These are phyloP conservation scores for Natrix natrix DNA, from an alignment of 2,797 vertebrate species.

Conservation along the genomic window DNA sequence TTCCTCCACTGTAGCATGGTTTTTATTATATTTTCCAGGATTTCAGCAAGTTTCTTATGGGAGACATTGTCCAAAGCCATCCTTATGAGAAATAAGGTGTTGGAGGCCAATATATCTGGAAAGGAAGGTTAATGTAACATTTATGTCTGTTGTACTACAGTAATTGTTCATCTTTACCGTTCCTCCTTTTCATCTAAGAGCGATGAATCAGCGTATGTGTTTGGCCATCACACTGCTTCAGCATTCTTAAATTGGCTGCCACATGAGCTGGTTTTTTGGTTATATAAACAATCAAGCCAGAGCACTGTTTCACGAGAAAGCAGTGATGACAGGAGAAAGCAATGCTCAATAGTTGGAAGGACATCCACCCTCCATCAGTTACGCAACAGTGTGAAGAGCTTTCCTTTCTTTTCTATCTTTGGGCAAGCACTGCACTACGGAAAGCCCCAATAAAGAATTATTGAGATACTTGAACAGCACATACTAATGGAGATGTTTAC, in stretches of 20 bases:
- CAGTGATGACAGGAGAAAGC: background rate
- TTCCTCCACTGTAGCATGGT: background rate
- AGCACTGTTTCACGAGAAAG: background rate
- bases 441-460: background rate
- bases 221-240: background rate
- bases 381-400: background rate
- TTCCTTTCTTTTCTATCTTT: background rate
- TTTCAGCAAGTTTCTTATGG: background rate
- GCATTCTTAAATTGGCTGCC: background rate
- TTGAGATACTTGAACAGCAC: background rate
- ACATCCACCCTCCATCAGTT: background rate
- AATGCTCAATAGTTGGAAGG: background rate
- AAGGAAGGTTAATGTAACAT: background rate
- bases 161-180: background rate
- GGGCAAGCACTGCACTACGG: background rate
- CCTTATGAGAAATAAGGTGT: background rate
- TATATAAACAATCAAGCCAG: background rate
- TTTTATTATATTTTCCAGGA: background rate
- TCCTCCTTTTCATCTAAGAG: background rate
- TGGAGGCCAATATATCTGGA: background rate
- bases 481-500: background rate
- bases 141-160: background rate
- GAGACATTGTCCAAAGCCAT: background rate
- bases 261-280: background rate
- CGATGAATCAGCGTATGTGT: background rate